Evolutionary conservation across 2,888 invertebrate genomes (phyloP).

Genomic region (Aphidoletes aphidimyza): DNA sequence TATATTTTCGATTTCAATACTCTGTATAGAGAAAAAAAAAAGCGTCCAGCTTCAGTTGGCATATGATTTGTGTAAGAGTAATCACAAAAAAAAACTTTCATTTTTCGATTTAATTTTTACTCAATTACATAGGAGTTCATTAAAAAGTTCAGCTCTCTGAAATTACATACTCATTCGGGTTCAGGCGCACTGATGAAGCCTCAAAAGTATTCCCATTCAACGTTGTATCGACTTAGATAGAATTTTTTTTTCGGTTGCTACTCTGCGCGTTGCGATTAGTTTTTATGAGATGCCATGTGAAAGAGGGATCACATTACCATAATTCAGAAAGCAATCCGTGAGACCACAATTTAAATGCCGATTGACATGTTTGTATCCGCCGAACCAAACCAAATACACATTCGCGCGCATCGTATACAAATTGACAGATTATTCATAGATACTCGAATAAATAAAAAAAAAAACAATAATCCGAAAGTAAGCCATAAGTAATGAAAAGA

Average conservation of each 20-base stretch:
- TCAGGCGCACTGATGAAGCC: neutral
- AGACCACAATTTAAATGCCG: neutral
- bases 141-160: neutral
- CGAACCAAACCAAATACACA: neutral
- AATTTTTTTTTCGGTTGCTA: neutral
- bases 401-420: neutral
- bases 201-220: neutral
- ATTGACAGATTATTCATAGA: neutral
- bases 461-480: slow-evolving; percentile 18
- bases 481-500: neutral
- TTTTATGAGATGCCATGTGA: neutral
- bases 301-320: slow-evolving; percentile 41
- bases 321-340: neutral
- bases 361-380: neutral
- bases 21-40: too few relatives aligned
- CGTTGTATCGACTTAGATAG: neutral
- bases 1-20: too few relatives aligned
- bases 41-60: neutral
- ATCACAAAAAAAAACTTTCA: slow-evolving; percentile 1
- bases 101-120: slow-evolving; percentile 17
- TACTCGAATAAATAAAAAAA: neutral
- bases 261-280: neutral
- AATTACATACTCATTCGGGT: neutral
- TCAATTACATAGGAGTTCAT: slow-evolving; percentile 40
- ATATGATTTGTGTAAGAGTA: neutral